Evolutionary conservation across 35 echinoderm and acorn worm species (phyloP).

Genomic region (Lytechinus pictus): DNA sequence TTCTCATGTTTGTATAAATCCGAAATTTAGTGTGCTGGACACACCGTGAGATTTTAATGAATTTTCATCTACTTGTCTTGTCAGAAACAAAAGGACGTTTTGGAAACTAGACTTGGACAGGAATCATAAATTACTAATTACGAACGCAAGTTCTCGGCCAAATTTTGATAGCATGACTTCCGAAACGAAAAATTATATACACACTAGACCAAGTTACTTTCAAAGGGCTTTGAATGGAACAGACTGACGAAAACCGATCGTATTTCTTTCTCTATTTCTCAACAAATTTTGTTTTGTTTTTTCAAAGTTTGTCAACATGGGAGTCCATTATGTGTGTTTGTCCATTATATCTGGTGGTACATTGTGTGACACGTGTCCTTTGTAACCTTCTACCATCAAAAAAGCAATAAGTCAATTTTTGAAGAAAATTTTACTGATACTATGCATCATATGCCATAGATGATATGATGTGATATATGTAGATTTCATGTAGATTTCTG

Average conservation of each 20-base stretch:
- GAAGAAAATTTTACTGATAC: conserved; percentile 30
- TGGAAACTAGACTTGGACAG: not conserved
- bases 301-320: not conserved
- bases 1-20: conserved; percentile 13
- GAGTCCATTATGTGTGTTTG: conserved; percentile 9
- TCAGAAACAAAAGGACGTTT: conserved; percentile 9
- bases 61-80: not conserved
- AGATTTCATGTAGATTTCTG: conserved; percentile 22
- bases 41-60: not conserved
- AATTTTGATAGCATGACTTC: conserved; percentile 3
- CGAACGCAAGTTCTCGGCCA: not conserved
- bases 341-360: conserved; percentile 10
- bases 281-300: not conserved
- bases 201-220: not conserved
- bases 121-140: not conserved
- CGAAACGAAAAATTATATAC: not conserved
- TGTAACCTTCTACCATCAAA: conserved; percentile 45
- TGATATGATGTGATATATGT: conserved; percentile 26
- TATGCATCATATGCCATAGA: conserved; percentile 41
- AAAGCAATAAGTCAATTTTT: conserved; percentile 48
- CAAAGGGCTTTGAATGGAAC: not conserved
- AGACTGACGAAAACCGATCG: not conserved
- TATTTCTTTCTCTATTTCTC: not conserved
- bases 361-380: conserved; percentile 23
- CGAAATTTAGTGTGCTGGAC: conserved; percentile 31